These are phyloP conservation scores for Liolophura sinensis DNA, from an alignment of 1,140 invertebrate species.

Conservation along the genomic window DNA sequence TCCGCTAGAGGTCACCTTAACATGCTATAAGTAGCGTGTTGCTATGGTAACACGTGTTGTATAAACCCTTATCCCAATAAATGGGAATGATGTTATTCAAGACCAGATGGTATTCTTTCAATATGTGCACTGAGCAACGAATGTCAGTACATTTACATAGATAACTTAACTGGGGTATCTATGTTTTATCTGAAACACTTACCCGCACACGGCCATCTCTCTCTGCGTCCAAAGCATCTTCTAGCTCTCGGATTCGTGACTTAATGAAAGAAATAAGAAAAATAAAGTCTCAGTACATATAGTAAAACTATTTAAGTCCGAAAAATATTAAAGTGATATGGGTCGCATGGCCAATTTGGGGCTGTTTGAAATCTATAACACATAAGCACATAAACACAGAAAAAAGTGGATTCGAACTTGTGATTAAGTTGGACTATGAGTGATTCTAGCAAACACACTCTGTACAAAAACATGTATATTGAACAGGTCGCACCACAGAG, in stretches of 20 bases:
- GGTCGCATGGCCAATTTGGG: too few species aligned
- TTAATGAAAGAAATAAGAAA: conserved; percentile 25
- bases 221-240: conserved; percentile 56
- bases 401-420: too few species aligned
- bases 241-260: conserved; percentile 53
- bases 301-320: too few species aligned
- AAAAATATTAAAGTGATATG: too few species aligned
- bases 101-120: neutral
- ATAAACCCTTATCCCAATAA: neutral
- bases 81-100: neutral
- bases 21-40: neutral
- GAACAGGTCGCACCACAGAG: too few species aligned
- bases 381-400: too few species aligned
- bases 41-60: neutral
- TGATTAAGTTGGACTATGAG: too few species aligned
- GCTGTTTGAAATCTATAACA: too few species aligned
- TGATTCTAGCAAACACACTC: too few species aligned
- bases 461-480: too few species aligned
- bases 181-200: conserved; percentile 17
- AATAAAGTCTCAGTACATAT: neutral
- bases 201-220: conserved; percentile 56
- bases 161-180: neutral
- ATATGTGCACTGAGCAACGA: neutral
- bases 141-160: neutral
- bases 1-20: neutral